Percentiles rank a stretch among this genome's conserved stretches.
These are phyloP conservation scores for Microplitis demolitor DNA, from an alignment of 1,140 invertebrate species.

Conservation along the genomic window DNA sequence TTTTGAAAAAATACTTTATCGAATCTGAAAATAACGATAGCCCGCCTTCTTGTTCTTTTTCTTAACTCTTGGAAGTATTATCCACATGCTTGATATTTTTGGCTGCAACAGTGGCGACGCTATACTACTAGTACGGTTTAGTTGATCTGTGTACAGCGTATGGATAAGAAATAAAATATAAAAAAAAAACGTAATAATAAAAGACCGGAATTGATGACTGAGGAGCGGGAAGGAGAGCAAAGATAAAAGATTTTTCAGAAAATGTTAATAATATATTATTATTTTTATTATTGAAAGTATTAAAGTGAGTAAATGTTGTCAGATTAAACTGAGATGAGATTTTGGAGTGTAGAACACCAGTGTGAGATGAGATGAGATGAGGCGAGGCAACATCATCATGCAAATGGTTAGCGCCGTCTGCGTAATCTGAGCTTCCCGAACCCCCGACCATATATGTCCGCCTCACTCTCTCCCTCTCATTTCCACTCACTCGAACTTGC, in stretches of 20 bases:
- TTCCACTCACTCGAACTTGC: slow-evolving; percentile 23
- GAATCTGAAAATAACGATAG: slow-evolving; percentile 52
- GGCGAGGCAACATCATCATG: slow-evolving; percentile 41
- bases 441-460: slow-evolving; percentile 62
- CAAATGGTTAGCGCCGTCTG: slow-evolving; percentile 52
- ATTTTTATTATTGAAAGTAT: no score
- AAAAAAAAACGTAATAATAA: neutral
- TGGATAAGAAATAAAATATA: neutral
- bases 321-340: neutral
- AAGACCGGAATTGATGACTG: neutral
- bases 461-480: slow-evolving; percentile 41
- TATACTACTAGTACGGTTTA: neutral
- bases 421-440: slow-evolving; percentile 58
- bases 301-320: no score
- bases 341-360: neutral
- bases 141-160: neutral
- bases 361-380: neutral
- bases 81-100: slow-evolving; percentile 44
- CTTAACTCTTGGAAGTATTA: slow-evolving; percentile 17
- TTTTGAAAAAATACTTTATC: slow-evolving; percentile 41
- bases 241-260: neutral
- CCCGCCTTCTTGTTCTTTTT: slow-evolving; percentile 25
- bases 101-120: slow-evolving; percentile 30
- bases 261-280: no score
- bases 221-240: neutral